Evolutionary conservation across 2,113 vertebrate species (phyloP), one percentile per base, ranked within the genome.

Genomic region (Dicentrarchus labrax): DNA sequence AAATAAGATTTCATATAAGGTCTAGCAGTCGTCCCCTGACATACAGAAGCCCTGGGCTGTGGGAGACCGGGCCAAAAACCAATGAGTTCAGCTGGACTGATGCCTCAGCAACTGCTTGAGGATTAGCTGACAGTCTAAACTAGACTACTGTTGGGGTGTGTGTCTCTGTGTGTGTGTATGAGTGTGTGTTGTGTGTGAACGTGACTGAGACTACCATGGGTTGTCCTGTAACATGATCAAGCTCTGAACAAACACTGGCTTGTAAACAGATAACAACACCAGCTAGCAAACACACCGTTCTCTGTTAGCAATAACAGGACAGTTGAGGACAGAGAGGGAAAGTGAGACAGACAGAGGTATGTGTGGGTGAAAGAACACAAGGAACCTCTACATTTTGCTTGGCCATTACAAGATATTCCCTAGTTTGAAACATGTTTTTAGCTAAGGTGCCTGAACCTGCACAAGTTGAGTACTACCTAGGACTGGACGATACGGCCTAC

Each of bases 221-320:
- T 80, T 84, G 74, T 78, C 65, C 80, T 83, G 91, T 89, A 93
- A 94, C 79, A 78, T 2, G 91, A 94, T 90, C 82, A 41, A 78
- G 86, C 69, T 54, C 54, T 84, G 78, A 89, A 89, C 88, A 91
- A 93, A 92, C 84, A 86, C 78, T 24, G 73, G 65, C 89, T 83
- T 82, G 91, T 91, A 91, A 93, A 92, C 83, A 87, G 84, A 91
- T 82, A 67, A 92, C 90, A 88, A 88, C 84, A 86, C 17, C 77
- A 74, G 81, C 80, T 45, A 77, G 82, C 60, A 75, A 84, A 84
- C 67, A 30, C 73, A 80, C 56, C 82, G 64, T 78, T 48, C 68
- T 83, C 81, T 83, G 79, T 87, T 84, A 86, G 84, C 86, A 69
- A 15, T 30, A 69, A 86, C 64, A 80, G 48, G 70, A 86, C 74